Evolutionary conservation across 2,113 vertebrate genomes (phyloP).

Genomic region (Burhinus bistriatus): DNA sequence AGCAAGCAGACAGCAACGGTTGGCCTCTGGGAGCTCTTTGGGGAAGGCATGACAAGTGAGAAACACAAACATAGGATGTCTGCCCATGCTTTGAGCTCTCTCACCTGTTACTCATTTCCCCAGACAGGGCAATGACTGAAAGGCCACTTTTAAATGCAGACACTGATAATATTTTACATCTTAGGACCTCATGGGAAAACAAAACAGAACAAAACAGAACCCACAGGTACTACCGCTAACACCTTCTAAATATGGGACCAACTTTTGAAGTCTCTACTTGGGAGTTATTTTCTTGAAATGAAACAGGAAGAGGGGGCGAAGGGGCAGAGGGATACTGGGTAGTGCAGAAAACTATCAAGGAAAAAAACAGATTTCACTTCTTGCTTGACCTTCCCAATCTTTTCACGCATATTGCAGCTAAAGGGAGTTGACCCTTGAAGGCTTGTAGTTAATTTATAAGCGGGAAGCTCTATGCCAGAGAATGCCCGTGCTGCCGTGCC

Average conservation of each 20-base stretch:
- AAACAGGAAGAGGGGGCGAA: not conserved
- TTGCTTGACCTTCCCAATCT: not conserved
- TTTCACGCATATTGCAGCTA: not conserved
- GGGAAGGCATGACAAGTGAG: not conserved
- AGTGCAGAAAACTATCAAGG: not conserved
- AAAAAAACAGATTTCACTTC: not conserved
- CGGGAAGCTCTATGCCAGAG: not conserved
- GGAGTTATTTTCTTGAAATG: not conserved
- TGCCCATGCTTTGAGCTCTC: not conserved
- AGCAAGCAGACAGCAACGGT: not conserved
- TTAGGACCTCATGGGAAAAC: not conserved
- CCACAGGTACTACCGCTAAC: not conserved
- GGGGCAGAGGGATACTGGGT: not conserved
- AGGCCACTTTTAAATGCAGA: not conserved
- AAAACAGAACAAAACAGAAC: not conserved
- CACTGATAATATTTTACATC: not conserved
- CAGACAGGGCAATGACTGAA: constrained; percentile 5
- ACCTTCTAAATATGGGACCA: not conserved
- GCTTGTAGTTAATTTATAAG: not conserved
- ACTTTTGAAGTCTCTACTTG: not conserved
- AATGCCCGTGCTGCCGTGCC: not conserved
- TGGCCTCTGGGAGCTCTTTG: not conserved
- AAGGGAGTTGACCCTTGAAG: not conserved
- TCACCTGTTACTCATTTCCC: constrained; percentile 28
- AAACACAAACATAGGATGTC: not conserved